Base-by-base conservation (phyloP, 2,797 vertebrate species). In the Phoeniculus purpureus region DNA sequence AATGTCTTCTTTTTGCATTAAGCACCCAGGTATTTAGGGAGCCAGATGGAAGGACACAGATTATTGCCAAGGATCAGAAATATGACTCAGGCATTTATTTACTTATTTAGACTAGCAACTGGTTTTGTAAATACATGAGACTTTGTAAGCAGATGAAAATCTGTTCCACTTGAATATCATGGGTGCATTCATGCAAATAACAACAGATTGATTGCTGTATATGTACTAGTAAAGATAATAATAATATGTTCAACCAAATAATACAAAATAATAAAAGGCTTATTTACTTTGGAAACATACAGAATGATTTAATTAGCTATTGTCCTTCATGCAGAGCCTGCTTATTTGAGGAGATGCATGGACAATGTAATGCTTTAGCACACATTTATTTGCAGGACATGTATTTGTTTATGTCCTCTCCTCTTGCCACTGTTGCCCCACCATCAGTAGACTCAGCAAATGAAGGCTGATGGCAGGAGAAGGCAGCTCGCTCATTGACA, bases 1-100 rank as follows among this genome's bases (percentile, higher is more conserved):
- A 87, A 61, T 68, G 93, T 85, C 50, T 90, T 90, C 87, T 82
- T 88, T 91, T 15, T 88, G 74, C 95, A 93, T 92, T 94, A 92
- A 91, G 73, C 54, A 91, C 25, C 18, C 37, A 85, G 54, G 60
- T 94, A 85, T 78, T 67, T 76, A 85, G 72, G 70, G 8, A 96
- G 81, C n/a, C 56, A 92, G 64, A 87, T 90, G 72, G 89, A 92
- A 87, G 40, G 76, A 67, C 37, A 85, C 26, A 90, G 87, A 73
- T 86, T 89, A 79, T 60, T 79, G 76, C 64, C 48, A 84, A 78
- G 66, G 66, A 93, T 82, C 47, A 71, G 55, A 75, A 74, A 76
- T 66, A 47, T n/a, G 19, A 75, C 34, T 79, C 8, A 26, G 37
- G 37, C 25, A 77, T 79, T 94, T 80, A 67, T 94, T 94, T 91